These are phyloP conservation scores for Cacoxenus indagator DNA, from an alignment of 2,888 invertebrate species.

Conservation along the genomic window DNA sequence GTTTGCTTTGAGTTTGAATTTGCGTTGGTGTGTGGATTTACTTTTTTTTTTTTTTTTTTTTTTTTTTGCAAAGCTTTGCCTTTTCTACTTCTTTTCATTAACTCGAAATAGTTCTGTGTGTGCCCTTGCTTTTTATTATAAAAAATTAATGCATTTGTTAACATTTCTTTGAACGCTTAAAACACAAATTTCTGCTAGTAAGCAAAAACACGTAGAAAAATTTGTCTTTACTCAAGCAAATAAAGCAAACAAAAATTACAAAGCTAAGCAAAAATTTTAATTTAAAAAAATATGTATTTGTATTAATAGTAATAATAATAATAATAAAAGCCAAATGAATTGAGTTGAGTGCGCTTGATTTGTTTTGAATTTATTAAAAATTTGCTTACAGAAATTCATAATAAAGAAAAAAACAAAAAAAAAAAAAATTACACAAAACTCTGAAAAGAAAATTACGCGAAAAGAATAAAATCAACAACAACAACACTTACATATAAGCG, in stretches of 20 bases:
- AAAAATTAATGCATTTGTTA: conserved; percentile 60
- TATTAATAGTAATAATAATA: not conserved
- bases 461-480: not conserved
- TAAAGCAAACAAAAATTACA: not conserved
- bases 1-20: conserved; percentile 57
- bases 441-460: not conserved
- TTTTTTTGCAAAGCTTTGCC: conserved; percentile 1
- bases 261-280: conserved; percentile 9
- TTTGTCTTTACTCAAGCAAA: not conserved
- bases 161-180: conserved; percentile 53
- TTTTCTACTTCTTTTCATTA: conserved; percentile 9
- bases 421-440: not conserved
- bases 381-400: not conserved
- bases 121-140: conserved; percentile 45
- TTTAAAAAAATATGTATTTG: not conserved
- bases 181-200: conserved; percentile 33
- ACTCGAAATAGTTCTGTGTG: conserved; percentile 21
- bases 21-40: conserved; percentile 20
- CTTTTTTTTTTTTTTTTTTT: conserved; percentile 26
- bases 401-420: not conserved
- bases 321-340: conserved; percentile 31
- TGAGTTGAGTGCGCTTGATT: conserved; percentile 11
- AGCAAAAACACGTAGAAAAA: conserved; percentile 21
- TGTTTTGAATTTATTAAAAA: not conserved
- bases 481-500: too few relatives aligned